Base-by-base conservation (phyloP, 2,888 invertebrate genomes). In the Xestoiulus laeticollis region DNA sequence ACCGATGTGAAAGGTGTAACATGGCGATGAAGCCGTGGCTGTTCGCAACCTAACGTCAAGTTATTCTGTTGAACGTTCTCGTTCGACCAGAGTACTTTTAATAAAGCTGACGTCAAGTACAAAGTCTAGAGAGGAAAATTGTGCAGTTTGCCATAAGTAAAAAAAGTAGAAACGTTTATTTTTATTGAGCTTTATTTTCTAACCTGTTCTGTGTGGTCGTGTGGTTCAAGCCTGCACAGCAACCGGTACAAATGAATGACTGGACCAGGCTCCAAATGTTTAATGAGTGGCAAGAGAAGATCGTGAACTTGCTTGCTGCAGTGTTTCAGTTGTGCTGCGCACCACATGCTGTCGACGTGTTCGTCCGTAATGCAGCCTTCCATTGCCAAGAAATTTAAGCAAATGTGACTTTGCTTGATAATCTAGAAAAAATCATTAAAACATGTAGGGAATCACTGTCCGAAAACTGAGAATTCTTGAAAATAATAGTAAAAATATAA, bases 281-380 rank as follows among this genome's bases (percentile, higher is more conserved):
- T 96, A 1, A 98, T 97, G 89, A 98, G 94, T 0, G 97, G 96
- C 0, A 97, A 96, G 89, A 98, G 92, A 83, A 98, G 93, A 92
- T 98, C 98, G 91, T 97, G 96, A 89, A 98, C 97, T 89, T 98
- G 97, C 90, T 97, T 96, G 0, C 97, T 96, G 91, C 98, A 98
- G 92, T 98, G 98, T 92, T 98, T 98, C 87, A 98, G 92, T 92
- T 98, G 98, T 0, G 98, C 97, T 0, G 98, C 97, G 90, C 97
- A 96, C 98, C 98, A 98, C 89, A 98, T 97, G 68, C 96, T 94
- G 91, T 98, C 97, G 90, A 98, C 95, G 90, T 98, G 97, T 88
- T 97, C 97, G 88, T 96, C 95, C 0, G 96, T 96, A 68, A 98
- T 96, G 90, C 96, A 94, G 78, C 96, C 96, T 92, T 98, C 98